These are phyloP conservation scores for Nephila pilipes DNA, from an alignment of 1,140 invertebrate genomes.

Conservation along the genomic window DNA sequence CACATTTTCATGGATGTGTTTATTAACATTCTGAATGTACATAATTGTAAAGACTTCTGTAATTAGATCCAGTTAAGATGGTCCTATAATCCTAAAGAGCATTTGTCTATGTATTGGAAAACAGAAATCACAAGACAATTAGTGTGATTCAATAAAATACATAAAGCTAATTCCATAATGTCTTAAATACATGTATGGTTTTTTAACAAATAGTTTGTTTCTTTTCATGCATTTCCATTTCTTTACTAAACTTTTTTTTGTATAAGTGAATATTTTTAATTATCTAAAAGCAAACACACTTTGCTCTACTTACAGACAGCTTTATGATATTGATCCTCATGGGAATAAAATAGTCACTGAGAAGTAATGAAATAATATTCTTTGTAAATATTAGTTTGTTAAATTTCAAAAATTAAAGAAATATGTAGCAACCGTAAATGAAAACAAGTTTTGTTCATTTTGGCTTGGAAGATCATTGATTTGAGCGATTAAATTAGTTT, in stretches of 20 bases:
- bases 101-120: not conserved
- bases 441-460: conserved; percentile 32
- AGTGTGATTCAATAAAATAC: too few species aligned
- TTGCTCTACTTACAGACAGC: not conserved
- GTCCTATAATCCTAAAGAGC: not conserved
- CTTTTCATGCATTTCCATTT: too few species aligned
- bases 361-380: not conserved
- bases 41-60: not conserved
- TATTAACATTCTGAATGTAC: not conserved
- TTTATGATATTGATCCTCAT: not conserved
- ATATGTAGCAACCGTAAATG: not conserved
- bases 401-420: not conserved
- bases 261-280: not conserved
- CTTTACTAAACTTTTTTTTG: too few species aligned
- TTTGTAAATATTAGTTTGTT: not conserved
- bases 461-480: conserved; percentile 48
- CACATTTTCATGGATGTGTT: not conserved
- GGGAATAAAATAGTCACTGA: not conserved
- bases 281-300: not conserved
- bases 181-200: too few species aligned
- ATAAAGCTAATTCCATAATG: too few species aligned
- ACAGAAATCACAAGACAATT: not conserved
- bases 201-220: too few species aligned
- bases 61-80: not conserved
- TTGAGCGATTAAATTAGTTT: conserved; percentile 20